phyloP scores from a whole-genome alignment of 2,797 vertebrate genomes.

The Threskiornis aethiopicus region DNA sequence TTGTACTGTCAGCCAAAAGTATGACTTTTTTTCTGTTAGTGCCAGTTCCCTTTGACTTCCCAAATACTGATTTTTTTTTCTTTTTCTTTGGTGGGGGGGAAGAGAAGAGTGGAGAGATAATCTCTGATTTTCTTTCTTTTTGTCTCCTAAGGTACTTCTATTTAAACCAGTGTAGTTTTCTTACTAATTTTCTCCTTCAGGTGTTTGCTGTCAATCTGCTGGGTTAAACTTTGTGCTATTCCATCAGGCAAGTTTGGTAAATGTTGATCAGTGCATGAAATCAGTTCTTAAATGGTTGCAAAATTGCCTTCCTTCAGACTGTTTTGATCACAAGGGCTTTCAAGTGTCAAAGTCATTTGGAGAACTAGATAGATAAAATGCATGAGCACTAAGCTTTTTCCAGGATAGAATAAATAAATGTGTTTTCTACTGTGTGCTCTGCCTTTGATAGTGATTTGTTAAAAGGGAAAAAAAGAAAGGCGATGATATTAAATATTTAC shows the following conservation, averaged over 20 bases:
- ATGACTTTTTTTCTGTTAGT: neutral
- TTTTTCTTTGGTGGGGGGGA: neutral
- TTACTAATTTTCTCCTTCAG: conserved; percentile 58
- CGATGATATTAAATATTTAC: conserved; percentile 81
- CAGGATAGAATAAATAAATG: conserved; percentile 78
- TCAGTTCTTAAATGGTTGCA: conserved; percentile 74
- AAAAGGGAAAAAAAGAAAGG: conserved; percentile 68
- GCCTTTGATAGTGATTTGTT: conserved; percentile 77
- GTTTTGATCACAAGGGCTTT: conserved; percentile 77
- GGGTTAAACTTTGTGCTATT: conserved; percentile 59
- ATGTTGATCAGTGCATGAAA: conserved; percentile 73
- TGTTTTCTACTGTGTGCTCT: conserved; percentile 75
- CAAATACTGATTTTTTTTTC: neutral
- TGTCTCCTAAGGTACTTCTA: conserved; percentile 6
- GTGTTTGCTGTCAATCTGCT: conserved; percentile 29
- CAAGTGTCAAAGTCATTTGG: conserved; percentile 80
- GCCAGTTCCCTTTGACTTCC: neutral
- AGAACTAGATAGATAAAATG: conserved; percentile 78
- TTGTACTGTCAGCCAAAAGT: neutral
- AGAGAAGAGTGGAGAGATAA: neutral
- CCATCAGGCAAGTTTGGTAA: conserved; percentile 58
- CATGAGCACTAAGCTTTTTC: conserved; percentile 73
- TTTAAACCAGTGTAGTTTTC: conserved; percentile 41
- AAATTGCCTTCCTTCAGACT: conserved; percentile 75
- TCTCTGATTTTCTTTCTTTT: neutral